Evolutionary conservation across 2,888 invertebrate genomes (phyloP).

Genomic region (Formica aserva): DNA sequence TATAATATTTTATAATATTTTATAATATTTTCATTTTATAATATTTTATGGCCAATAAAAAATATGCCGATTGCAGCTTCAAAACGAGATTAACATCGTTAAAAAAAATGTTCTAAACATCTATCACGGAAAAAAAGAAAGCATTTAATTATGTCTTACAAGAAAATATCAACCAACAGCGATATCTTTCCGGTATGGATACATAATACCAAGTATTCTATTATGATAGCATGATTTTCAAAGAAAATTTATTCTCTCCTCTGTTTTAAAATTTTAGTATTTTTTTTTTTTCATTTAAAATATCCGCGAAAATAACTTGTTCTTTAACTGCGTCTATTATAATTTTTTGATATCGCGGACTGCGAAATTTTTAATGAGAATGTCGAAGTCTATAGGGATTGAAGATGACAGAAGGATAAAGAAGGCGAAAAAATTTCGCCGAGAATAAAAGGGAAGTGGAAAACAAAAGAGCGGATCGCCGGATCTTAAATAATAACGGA

Average conservation of each 20-base stretch:
- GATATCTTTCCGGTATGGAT: neutral
- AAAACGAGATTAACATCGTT: neutral
- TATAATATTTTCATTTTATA: neutral
- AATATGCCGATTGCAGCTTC: neutral
- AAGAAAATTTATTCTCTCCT: neutral
- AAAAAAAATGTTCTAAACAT: neutral
- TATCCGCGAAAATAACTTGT: neutral
- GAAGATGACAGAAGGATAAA: neutral
- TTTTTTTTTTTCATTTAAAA: conserved; percentile 17
- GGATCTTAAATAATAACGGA: conserved; percentile 42
- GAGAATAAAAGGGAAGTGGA: neutral
- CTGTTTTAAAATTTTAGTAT: neutral
- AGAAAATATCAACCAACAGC: neutral
- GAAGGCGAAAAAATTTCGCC: neutral
- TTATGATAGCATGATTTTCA: neutral
- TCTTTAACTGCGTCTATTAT: neutral
- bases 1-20: neutral
- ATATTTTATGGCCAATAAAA: neutral
- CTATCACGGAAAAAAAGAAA: neutral
- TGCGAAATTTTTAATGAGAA: neutral
- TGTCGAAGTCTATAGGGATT: neutral
- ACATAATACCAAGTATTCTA: neutral
- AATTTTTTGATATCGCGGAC: neutral
- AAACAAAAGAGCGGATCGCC: neutral
- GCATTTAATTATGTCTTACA: neutral